Evolutionary conservation across 2,888 invertebrate genomes (phyloP), one percentile per base, ranked within the genome.

Genomic region (Slavum lentiscoides): DNA sequence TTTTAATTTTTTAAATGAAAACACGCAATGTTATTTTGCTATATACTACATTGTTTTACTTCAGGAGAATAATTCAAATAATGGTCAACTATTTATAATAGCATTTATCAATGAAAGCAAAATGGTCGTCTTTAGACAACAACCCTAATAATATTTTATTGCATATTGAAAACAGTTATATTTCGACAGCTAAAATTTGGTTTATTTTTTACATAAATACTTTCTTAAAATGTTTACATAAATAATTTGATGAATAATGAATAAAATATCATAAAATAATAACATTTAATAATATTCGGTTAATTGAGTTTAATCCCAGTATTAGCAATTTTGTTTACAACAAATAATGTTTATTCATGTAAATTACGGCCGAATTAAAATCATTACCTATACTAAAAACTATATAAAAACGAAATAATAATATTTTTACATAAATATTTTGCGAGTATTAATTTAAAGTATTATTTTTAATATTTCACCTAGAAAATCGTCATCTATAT

Each of bases 251-350:
- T 64, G n/a, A 74, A 74, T 61, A 49, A 13, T 49, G 8, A 13
- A 21, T 74, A 55, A 21, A 64, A 74, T 64, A 53, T 64, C 53
- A 21, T 74, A 55, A 21, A 64, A 74, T 74, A 53, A 74, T 64
- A 64, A 53, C 8, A 9, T 3, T n/a, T 30, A 23, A 62, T n/a
- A 30, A 43, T 61, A 55, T 30, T 74, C 53, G 15, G 15, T 39
- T 53, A 53, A 64, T 64, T 62, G 49, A 73, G 30, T 49, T 49
- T 49, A 73, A 30, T 49, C 8, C 19, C 17, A 19, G 39, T 17
- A 61, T 43, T 61, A 61, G 43, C 23, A 73, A 61, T 49, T 43
- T 72, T 2, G 13, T 72, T 23, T 49, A 61, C 61, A 61, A 49
- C 23, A 17, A 43, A 21, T 59, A 72, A 58, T 73, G 23, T 59